Percentiles rank a stretch among this genome's conserved stretches.
These are phyloP conservation scores for Mantis religiosa DNA, from an alignment of 2,888 invertebrate genomes.

Conservation along the genomic window DNA sequence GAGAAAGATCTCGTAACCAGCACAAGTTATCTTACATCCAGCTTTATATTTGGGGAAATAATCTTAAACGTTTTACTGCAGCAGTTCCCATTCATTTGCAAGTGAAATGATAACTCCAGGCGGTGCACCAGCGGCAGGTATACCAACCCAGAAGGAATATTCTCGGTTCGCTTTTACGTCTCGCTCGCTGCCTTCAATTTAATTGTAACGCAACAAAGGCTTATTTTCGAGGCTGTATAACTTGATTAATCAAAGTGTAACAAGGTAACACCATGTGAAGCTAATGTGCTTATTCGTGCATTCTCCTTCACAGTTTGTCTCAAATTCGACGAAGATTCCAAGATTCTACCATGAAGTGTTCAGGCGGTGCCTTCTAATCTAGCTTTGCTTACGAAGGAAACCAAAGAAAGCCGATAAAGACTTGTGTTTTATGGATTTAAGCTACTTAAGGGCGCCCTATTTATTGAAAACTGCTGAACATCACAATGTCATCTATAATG, in stretches of 20 bases:
- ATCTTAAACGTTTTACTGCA: constrained; percentile 25
- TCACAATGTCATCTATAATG: too few species aligned
- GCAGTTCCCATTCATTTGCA: constrained; percentile 25
- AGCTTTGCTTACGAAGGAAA: too few species aligned
- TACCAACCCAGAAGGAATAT: neutral
- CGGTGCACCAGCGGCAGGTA: neutral
- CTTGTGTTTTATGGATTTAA: too few species aligned
- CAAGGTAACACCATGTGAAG: neutral
- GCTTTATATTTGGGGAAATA: constrained; percentile 21
- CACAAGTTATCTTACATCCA: neutral
- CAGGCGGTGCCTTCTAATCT: too few species aligned
- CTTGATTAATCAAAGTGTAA: neutral
- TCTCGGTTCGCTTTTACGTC: neutral
- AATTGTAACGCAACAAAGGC: neutral
- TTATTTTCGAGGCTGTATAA: neutral
- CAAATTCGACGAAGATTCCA: neutral
- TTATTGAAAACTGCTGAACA: too few species aligned
- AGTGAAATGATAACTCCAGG: constrained; percentile 15
- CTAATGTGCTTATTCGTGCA: neutral
- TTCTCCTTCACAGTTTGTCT: neutral
- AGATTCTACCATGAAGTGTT: too few species aligned
- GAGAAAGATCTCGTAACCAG: neutral
- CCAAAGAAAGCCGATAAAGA: too few species aligned
- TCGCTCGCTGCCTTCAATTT: neutral
- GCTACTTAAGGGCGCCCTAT: too few species aligned